phyloP scores from a whole-genome alignment of 2,797 vertebrate species.

The Pangasius krempfi region DNA sequence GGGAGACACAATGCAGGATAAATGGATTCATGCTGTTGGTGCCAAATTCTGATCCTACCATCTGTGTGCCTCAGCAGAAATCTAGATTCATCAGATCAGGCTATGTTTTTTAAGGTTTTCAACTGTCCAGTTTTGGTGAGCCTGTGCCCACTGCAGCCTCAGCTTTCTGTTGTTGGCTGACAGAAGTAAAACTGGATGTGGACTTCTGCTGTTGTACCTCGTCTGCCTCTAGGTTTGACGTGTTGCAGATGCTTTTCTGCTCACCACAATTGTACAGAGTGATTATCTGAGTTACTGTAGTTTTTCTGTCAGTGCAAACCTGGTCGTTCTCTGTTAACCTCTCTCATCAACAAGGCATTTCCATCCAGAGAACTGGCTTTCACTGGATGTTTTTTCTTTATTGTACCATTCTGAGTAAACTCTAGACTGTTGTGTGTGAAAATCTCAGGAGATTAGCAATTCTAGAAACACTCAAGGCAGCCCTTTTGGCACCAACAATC shows the following conservation, averaged over 20 bases:
- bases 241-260: no score
- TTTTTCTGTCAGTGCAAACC: background rate
- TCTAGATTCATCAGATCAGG: no score
- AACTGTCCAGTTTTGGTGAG: background rate
- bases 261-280: no score
- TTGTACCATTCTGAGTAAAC: no score
- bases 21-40: background rate
- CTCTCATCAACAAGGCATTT: no score
- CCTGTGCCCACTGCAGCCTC: background rate
- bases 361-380: background rate
- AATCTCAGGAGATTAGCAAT: no score
- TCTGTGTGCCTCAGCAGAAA: background rate
- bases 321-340: no score
- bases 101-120: background rate
- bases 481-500: no score
- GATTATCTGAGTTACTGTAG: background rate
- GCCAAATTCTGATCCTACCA: background rate
- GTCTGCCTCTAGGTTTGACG: background rate
- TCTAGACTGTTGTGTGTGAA: no score
- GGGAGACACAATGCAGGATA: background rate
- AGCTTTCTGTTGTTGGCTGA: background rate
- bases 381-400: background rate
- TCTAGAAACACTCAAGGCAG: no score
- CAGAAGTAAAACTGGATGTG: background rate
- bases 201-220: background rate